phyloP scores from a whole-genome alignment of 1,140 invertebrate species.

The Drosophila ironensis region DNA sequence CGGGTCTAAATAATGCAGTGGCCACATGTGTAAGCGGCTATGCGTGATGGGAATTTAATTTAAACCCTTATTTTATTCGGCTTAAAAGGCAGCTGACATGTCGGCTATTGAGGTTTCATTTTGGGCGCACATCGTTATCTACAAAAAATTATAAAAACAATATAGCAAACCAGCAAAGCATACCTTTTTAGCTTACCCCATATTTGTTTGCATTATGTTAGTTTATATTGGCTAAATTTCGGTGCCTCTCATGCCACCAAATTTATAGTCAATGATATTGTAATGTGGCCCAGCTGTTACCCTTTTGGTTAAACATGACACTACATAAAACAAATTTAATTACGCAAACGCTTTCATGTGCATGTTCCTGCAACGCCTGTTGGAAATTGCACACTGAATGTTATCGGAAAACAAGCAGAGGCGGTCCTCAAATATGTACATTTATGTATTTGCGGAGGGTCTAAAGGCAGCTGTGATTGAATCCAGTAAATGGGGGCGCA shows the following conservation, averaged over 20 bases:
- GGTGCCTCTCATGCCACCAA: background rate
- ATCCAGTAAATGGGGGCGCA: constrained; percentile 1
- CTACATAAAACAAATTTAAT: constrained; percentile 58
- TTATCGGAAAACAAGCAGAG: no score
- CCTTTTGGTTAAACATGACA: constrained; percentile 1
- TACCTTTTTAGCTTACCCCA: no score
- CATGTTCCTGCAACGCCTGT: constrained; percentile 53
- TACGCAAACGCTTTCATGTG: constrained; percentile 48
- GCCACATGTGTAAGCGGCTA: constrained; percentile 9
- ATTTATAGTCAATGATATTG: constrained; percentile 11
- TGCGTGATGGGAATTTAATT: constrained; percentile 56
- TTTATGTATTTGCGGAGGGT: constrained; percentile 51
- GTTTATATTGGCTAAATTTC: no score
- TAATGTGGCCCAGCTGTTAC: background rate
- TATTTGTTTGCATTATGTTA: no score
- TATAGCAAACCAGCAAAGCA: no score
- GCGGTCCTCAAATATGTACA: no score
- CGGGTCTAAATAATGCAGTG: constrained; percentile 31
- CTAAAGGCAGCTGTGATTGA: constrained; percentile 28
- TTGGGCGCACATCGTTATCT: no score
- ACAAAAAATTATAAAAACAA: no score
- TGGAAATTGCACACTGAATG: constrained; percentile 32
- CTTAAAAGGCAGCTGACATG: constrained; percentile 15
- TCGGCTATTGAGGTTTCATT: no score
- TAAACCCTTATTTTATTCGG: constrained; percentile 1